Evolutionary conservation across 2,888 invertebrate species (phyloP), one percentile per base, ranked within the genome.

Genomic region (Caradrina kadenii): DNA sequence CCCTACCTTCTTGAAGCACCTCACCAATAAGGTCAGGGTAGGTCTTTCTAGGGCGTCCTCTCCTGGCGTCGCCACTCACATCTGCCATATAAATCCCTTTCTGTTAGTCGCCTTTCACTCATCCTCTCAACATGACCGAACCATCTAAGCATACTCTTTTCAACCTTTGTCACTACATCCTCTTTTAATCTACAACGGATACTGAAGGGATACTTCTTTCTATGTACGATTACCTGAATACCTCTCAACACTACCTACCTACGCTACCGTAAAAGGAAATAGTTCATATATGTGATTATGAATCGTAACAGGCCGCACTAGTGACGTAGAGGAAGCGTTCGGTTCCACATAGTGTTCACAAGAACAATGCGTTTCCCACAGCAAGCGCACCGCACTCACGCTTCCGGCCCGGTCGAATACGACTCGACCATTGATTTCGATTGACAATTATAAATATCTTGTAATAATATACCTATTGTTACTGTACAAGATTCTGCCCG

Each of bases 341-440:
- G 82, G 86, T 87, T 85, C 88, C 84, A 86, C 85, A 86, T 84
- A 82, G 76, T 76, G 74, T 75, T 79, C 70, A 71, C 69, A 81
- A 88, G 87, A 89, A 91, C 91, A 91, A 91, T 91, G 84, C 72
- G 81, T 80, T 91, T 91, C 91, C 90, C 90, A 91, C 89, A 81
- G 81, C 79, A 66, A 69, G 73, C 76, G 62, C 59, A 66, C 79
- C 67, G 78, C 63, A 70, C 67, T 73, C 39, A 56, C 52, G 68
- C 76, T 84, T 82, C 85, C 83, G 84, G 79, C 71, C 72, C 69
- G 56, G 22, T 45, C 74, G 80, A 71, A 76, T 66, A 79, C 64
- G 68, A 71, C 78, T 45, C 71, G 72, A 19, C 83, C 77, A 73
- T 81, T 74, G 74, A 82, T 83, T 63, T 48, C 65, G 31, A 66